Evolutionary conservation across 2,888 invertebrate genomes (phyloP), one percentile per base, ranked within the genome.

Genomic region (Actias luna): DNA sequence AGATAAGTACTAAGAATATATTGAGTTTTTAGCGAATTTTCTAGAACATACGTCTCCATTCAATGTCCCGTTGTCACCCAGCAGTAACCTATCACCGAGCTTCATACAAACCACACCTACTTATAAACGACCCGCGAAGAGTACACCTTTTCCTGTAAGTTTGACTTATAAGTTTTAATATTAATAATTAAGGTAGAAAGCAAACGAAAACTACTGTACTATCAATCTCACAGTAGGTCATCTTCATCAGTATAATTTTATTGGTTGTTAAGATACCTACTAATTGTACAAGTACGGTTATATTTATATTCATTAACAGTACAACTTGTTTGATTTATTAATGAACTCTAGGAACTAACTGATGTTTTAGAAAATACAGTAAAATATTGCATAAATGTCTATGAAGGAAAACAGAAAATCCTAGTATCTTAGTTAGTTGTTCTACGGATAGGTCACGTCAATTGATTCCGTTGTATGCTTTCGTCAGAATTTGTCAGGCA

Each of bases 61-160:
- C 79, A 86, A 78, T 75, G 82, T 91, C 52, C 86, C 88, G 18
- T 88, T 90, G 67, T 92, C 92, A 31, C 90, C 92, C 5, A 79
- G 80, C 65, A 79, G 66, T 65, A 86, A 89, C 71, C 76, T 89
- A 55, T 92, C 92, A 7, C 89, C 90, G 3, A 84, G 76, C 63
- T 91, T 82, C 78, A 79, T 91, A 58, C 89, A 89, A 70, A 76
- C 83, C 8, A 85, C 89, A 52, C 90, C 91, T 27, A 80, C 85
- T 1, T 89, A 83, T 76, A 92, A 90, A 72, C 79, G 92, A 58
- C 76, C 84, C 4, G 85, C 92, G 5, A 92, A 89, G 68, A 92
- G 92, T 66, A 92, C 92, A 5, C 92, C 92, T 1, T 92, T 80
- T 69, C 77, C 80, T 68, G 92, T 92, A 75, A 88, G 90, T 80